Conservation (phyloP, 2,888 invertebrate genomes). For the Drosophila quasianomalipes region DNA sequence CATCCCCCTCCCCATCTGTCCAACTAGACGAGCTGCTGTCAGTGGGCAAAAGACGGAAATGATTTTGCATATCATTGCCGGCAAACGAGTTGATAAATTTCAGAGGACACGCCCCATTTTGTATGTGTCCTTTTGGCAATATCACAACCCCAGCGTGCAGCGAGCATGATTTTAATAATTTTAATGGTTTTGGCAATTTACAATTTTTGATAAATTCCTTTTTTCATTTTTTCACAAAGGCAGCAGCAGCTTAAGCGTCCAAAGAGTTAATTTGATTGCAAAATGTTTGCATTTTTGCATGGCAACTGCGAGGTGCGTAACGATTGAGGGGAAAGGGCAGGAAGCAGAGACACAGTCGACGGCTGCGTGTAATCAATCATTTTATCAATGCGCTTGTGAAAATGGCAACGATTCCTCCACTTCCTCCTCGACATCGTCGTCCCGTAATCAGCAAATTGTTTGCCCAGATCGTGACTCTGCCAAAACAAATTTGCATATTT, state of each 20-base stretch:
- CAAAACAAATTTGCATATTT: conserved; percentile 79
- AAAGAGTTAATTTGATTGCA: conserved; percentile 82
- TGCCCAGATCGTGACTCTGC: conserved; percentile 79
- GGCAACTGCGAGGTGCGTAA: conserved; percentile 31
- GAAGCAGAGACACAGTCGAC: conserved; percentile 43
- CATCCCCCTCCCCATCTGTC: conserved; percentile 5
- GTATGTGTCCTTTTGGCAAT: conserved; percentile 15
- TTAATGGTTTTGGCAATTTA: conserved; percentile 83
- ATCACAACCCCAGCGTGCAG: conserved; percentile 9
- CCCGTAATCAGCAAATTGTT: conserved; percentile 81
- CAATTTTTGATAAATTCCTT: conserved; percentile 80
- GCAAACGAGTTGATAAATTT: conserved; percentile 70
- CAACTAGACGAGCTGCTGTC: conserved; percentile 36
- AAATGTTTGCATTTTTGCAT: conserved; percentile 75
- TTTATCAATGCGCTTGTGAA: conserved; percentile 82
- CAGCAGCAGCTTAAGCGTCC: conserved; percentile 69
- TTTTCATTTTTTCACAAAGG: conserved; percentile 50
- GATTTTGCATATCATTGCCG: conserved; percentile 75
- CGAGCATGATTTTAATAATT: conserved; percentile 83
- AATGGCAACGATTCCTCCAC: conserved; percentile 77
- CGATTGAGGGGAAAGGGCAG: not conserved
- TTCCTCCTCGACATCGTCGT: conserved; percentile 32
- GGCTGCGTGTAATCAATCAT: conserved; percentile 83
- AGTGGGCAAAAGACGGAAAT: conserved; percentile 38
- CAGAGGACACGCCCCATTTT: conserved; percentile 71